phyloP scores from a whole-genome alignment of 1,140 invertebrate species.

The Drosophila equinoxialis region DNA sequence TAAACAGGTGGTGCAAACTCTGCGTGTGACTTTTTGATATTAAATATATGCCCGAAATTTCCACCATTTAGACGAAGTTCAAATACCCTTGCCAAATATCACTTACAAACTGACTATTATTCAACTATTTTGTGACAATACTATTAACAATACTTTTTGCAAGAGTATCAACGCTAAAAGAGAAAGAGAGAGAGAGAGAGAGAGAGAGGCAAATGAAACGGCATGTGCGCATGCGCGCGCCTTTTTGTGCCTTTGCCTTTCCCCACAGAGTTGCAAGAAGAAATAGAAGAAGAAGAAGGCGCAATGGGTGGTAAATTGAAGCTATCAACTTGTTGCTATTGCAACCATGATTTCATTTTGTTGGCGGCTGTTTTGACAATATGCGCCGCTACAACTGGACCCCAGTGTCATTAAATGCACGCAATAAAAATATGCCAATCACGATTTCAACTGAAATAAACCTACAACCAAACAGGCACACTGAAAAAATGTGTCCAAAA shows the following conservation, averaged over 20 bases:
- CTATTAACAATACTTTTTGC: too few relatives aligned
- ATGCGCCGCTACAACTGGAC: background rate
- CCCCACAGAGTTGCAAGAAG: background rate
- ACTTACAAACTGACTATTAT: too few relatives aligned
- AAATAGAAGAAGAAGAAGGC: background rate
- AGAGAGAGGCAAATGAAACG: background rate
- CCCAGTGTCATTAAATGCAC: constrained; percentile 7
- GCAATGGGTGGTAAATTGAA: constrained; percentile 12
- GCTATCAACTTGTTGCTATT: constrained; percentile 12
- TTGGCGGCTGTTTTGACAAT: constrained; percentile 10
- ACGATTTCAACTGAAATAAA: constrained; percentile 17
- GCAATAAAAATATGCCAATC: constrained; percentile 13
- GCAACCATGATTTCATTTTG: constrained; percentile 1
- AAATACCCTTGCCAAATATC: background rate
- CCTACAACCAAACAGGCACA: constrained; percentile 5
- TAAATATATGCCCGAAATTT: background rate
- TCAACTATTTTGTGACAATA: too few relatives aligned
- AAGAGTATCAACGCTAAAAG: too few relatives aligned
- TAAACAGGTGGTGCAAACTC: constrained; percentile 5
- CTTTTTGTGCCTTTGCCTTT: background rate
- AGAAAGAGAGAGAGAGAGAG: background rate
- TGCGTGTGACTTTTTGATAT: constrained; percentile 5
- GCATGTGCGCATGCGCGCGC: constrained; percentile 3
- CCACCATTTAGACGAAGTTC: background rate
- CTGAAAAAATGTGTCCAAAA: constrained; percentile 10